A percentile compares a stretch with the other conserved stretches of the same genome.
Conservation (phyloP, 2,888 invertebrate species). For the Mythimna impura region DNA sequence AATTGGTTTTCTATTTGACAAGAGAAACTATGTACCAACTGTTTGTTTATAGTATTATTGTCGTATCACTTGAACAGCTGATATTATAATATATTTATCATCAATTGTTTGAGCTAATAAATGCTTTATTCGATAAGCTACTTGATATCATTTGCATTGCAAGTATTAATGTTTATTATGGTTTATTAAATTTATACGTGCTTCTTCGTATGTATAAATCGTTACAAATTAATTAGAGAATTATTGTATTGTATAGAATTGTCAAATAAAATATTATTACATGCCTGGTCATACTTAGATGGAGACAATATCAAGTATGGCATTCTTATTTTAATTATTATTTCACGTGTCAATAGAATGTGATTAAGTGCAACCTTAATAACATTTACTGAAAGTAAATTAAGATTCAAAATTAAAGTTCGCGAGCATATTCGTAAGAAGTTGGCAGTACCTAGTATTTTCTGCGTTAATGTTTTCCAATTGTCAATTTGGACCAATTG, state of each 20-base stretch:
- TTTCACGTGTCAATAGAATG: conserved; percentile 2
- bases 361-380: conserved; percentile 25
- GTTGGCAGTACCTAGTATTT: too few species aligned
- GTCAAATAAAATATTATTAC: neutral
- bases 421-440: too few species aligned
- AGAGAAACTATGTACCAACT: neutral
- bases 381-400: conserved; percentile 7
- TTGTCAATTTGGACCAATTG: too few species aligned
- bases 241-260: too few species aligned
- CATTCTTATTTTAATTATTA: conserved; percentile 25
- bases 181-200: neutral
- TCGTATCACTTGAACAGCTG: neutral
- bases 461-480: too few species aligned
- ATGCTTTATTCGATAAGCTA: conserved; percentile 9
- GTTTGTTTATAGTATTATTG: neutral
- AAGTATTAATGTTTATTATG: neutral
- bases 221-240: neutral
- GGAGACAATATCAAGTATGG: neutral
- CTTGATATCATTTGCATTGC: conserved; percentile 13
- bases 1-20: conserved; percentile 25
- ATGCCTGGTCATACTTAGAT: neutral
- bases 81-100: neutral
- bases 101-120: conserved; percentile 11
- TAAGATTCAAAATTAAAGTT: too few species aligned
- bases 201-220: neutral